Conservation (phyloP, 2,113 vertebrate species). For the Alexandromys fortis region DNA sequence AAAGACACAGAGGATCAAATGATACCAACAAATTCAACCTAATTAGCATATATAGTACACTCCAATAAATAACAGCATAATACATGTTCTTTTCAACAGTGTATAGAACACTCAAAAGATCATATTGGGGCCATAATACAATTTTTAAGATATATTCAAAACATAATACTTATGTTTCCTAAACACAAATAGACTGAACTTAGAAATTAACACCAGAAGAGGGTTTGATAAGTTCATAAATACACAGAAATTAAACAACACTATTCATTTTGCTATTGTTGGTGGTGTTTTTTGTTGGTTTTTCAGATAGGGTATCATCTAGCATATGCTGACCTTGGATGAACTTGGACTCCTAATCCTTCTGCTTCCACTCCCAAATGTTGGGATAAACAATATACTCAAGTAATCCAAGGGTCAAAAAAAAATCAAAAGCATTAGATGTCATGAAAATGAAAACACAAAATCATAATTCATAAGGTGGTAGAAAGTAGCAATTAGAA, state of each 20-base stretch:
- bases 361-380: background rate
- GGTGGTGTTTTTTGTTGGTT: background rate
- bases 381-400: background rate
- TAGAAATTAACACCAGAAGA: background rate
- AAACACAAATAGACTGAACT: constrained; percentile 1
- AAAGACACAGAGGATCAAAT: background rate
- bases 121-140: background rate
- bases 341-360: background rate
- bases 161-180: background rate
- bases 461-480: background rate
- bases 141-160: background rate
- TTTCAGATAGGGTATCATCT: background rate
- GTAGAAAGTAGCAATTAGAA: background rate
- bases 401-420: background rate
- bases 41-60: background rate
- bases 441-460: background rate
- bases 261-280: background rate
- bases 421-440: background rate
- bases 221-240: background rate
- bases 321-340: background rate
- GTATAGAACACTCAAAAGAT: background rate
- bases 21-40: background rate
- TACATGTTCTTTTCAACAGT: background rate
- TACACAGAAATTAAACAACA: background rate
- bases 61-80: background rate